A percentile compares a stretch with the other conserved stretches of the same genome.
Evolutionary conservation across 2,888 invertebrate species (phyloP).

Genomic region (Thecophora atra): DNA sequence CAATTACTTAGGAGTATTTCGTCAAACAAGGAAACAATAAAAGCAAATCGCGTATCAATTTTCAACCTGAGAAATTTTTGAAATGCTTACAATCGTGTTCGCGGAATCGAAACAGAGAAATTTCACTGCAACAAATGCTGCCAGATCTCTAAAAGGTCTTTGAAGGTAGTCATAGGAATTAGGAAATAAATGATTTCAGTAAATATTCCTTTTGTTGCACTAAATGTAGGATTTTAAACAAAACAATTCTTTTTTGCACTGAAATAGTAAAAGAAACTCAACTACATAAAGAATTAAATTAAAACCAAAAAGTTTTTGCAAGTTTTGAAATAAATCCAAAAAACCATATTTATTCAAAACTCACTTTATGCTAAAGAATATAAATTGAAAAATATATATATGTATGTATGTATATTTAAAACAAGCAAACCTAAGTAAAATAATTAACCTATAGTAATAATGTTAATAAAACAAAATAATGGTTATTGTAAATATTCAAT

Average conservation of each 20-base stretch:
- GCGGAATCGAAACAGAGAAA: no score
- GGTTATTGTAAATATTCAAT: conserved; percentile 14
- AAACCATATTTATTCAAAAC: conserved; percentile 64
- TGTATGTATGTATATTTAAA: conserved; percentile 19
- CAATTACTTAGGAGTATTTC: conserved; percentile 15
- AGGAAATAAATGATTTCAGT: no score
- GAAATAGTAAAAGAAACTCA: no score
- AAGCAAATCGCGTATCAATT: background rate
- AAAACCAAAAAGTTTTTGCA: background rate
- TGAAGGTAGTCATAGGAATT: no score
- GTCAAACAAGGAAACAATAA: background rate
- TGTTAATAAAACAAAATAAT: background rate
- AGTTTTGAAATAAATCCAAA: conserved; percentile 15
- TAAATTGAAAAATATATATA: conserved; percentile 27
- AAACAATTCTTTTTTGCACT: no score
- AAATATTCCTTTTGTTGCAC: no score
- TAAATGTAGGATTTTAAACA: no score
- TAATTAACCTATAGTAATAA: background rate
- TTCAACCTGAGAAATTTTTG: no score
- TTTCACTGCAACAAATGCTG: no score
- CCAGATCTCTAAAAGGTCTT: no score
- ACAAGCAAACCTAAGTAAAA: background rate
- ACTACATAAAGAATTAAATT: no score
- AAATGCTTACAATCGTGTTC: no score
- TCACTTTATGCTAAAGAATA: conserved; percentile 50